A percentile compares a stretch with the other conserved stretches of the same genome.
phyloP scores from a whole-genome alignment of 2,797 vertebrate genomes.

The Cirrhinus molitorella region DNA sequence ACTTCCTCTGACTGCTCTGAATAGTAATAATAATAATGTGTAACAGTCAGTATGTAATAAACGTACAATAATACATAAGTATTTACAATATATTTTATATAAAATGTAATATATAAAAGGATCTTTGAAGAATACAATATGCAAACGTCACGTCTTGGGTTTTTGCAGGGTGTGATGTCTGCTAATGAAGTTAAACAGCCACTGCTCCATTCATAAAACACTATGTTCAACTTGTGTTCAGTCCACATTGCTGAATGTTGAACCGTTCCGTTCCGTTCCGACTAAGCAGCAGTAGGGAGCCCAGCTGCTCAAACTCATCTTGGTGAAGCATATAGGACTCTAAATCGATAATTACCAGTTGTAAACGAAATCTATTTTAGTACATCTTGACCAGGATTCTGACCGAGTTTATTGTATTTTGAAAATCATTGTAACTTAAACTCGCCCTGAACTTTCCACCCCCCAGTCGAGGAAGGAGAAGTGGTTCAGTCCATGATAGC shows the following conservation, averaged over 20 bases:
- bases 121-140: no score
- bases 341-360: neutral
- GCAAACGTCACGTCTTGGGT: no score
- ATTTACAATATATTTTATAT: no score
- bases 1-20: no score
- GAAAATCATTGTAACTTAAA: fast-evolving
- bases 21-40: no score
- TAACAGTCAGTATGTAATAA: no score
- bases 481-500: conserved; percentile 31
- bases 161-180: no score
- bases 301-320: no score
- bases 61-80: no score
- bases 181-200: no score
- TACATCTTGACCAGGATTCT: fast-evolving
- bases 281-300: neutral
- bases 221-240: neutral
- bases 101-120: no score
- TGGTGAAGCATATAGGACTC: fast-evolving
- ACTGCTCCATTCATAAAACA: neutral
- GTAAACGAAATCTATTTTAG: fast-evolving
- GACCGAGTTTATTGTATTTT: fast-evolving
- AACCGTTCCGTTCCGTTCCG: neutral
- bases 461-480: neutral
- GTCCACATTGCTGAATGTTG: neutral
- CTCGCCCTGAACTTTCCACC: neutral